Base-by-base conservation (phyloP, 2,113 vertebrate species). In the Notiomystis cincta region DNA sequence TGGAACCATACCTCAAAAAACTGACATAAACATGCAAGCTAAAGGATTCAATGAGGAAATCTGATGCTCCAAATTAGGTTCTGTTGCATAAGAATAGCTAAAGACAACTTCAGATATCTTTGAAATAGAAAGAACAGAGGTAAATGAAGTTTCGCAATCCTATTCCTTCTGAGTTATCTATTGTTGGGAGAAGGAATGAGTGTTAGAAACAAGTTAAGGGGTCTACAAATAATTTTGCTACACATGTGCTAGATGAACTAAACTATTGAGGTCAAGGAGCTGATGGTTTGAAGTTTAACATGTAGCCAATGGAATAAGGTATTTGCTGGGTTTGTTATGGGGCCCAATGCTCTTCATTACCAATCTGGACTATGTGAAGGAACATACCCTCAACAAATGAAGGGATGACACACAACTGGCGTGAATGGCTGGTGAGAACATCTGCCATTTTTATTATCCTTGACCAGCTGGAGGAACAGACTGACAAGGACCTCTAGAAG, bases 221-320 rank as follows among this genome's bases (percentile, higher is more conserved):
- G 7, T 61, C 42, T 70, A 38, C 22, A 50, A 19, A 19, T n/a
- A 53, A 51, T 77, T 72, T 76, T 76, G 51, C 40, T 15, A 14
- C 7, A 20, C 0, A 0, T 8, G 2, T 62, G 7, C 33, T 77
- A 33, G 33, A 50, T 28, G 7, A 47, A 40, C 5, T 23, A 70
- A 66, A 37, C 13, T 7, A 6, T 10, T 66, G 6, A 12, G 3
- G 3, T 93, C 7, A 44, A 89, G 37, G 11, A 27, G 3, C 6
- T 45, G n/a, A 6, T 30, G 19, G 24, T 48, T 75, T 4, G 12
- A 82, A 86, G 30, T 53, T 75, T 48, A 33, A 60, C 23, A 23
- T 16, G 16, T 7, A 56, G 17, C 12, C n/a, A 71, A 13, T 8
- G 16, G 47, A 78, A 31, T 69, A 40, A 1, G 0, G 11, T 44